A percentile compares a stretch with the other conserved stretches of the same genome.
These are phyloP conservation scores for Condylura cristata DNA, from an alignment of 2,113 vertebrate genomes.

Conservation along the genomic window DNA sequence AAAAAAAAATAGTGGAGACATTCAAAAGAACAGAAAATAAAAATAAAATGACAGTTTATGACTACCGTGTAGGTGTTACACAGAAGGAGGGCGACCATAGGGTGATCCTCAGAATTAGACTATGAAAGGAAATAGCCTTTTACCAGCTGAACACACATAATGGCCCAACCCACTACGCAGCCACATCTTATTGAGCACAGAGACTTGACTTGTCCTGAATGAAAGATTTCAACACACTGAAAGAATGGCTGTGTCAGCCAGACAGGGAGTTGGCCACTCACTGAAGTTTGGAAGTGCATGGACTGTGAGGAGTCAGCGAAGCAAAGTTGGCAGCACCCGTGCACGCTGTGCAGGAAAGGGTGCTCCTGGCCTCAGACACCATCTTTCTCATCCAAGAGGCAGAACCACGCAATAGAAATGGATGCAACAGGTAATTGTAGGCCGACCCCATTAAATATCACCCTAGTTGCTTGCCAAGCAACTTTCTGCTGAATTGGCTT, in stretches of 20 bases:
- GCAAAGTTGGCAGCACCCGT: background rate
- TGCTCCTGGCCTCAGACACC: background rate
- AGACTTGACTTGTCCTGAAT: background rate
- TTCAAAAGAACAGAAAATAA: constrained; percentile 68
- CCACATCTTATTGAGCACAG: background rate
- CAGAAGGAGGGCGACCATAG: background rate
- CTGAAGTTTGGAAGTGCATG: background rate
- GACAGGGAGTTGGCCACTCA: background rate
- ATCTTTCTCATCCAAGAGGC: background rate
- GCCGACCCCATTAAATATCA: background rate
- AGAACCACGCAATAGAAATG: background rate
- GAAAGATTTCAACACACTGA: background rate
- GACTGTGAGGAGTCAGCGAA: background rate
- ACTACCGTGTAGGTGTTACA: background rate
- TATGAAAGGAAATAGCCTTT: constrained; percentile 1
- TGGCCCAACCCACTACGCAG: background rate
- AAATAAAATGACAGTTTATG: constrained; percentile 51
- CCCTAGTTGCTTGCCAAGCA: background rate
- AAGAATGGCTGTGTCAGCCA: background rate
- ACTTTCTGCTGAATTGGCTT: constrained; percentile 37
- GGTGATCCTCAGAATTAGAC: background rate
- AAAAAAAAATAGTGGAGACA: constrained; percentile 43
- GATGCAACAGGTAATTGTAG: background rate
- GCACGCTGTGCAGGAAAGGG: background rate
- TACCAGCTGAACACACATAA: background rate